Conservation (phyloP, 2,888 invertebrate species). For the Aphodius granarius region DNA sequence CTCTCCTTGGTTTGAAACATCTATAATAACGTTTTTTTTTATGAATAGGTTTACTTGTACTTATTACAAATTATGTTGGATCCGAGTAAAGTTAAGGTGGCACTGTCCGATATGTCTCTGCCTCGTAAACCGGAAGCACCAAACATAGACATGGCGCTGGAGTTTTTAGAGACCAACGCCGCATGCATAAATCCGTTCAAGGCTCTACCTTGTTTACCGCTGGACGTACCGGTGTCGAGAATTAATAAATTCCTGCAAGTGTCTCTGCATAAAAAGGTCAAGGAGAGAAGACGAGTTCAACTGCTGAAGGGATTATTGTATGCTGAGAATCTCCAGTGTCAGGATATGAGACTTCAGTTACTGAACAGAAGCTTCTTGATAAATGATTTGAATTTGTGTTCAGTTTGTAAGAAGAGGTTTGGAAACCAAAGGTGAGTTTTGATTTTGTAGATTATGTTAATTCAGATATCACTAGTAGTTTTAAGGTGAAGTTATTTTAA, state of each 20-base stretch:
- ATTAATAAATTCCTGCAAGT: constrained; percentile 59
- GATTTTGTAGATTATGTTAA: neutral
- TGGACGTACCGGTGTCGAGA: constrained; percentile 73
- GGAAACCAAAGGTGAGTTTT: constrained; percentile 77
- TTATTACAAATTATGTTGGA: constrained; percentile 50
- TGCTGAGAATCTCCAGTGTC: constrained; percentile 84
- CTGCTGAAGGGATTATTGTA: constrained; percentile 81
- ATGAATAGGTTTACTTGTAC: constrained; percentile 48
- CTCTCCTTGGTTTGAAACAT: too few species aligned
- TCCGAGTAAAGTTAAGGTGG: constrained; percentile 43
- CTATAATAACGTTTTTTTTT: constrained; percentile 16
- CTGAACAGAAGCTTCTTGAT: constrained; percentile 83
- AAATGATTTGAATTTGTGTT: constrained; percentile 85
- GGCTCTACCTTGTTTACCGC: constrained; percentile 78
- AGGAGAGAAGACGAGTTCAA: constrained; percentile 73
- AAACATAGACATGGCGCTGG: constrained; percentile 78
- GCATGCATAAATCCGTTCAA: constrained; percentile 81
- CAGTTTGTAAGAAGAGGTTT: constrained; percentile 91
- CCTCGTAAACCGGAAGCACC: constrained; percentile 68
- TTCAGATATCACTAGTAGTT: too few species aligned
- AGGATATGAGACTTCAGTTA: constrained; percentile 76
- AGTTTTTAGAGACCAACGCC: constrained; percentile 81
- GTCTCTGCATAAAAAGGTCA: constrained; percentile 73
- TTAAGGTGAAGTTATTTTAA: neutral
- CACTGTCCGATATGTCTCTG: constrained; percentile 47